Evolutionary conservation across 2,888 invertebrate genomes (phyloP).

Genomic region (Acleris sparsana): DNA sequence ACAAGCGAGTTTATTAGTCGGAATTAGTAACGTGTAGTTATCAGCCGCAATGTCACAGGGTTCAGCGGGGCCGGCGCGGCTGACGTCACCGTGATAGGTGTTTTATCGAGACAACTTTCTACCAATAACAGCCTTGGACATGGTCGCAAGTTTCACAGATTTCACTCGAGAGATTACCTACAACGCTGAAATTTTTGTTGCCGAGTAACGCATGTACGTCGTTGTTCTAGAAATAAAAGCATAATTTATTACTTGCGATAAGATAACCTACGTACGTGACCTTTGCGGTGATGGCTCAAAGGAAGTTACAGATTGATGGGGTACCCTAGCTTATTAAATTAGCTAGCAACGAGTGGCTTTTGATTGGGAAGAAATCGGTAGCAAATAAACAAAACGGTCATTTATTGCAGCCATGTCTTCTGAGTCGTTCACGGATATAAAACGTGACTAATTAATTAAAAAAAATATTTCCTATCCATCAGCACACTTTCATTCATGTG

Average conservation of each 20-base stretch:
- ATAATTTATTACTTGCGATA: constrained; percentile 28
- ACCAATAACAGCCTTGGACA: constrained; percentile 17
- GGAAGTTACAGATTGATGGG: constrained; percentile 30
- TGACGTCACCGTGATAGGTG: constrained; percentile 75
- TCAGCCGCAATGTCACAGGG: constrained; percentile 71
- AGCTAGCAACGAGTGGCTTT: neutral
- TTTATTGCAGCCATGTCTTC: neutral
- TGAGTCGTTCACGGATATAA: too few relatives aligned
- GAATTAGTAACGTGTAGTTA: constrained; percentile 55
- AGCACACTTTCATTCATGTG: constrained; percentile 16
- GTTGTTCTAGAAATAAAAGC: constrained; percentile 17
- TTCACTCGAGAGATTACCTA: constrained; percentile 16
- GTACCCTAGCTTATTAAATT: constrained; percentile 12
- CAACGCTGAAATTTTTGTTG: neutral
- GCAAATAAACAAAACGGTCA: neutral
- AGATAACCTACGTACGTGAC: constrained; percentile 31
- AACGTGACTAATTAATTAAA: too few relatives aligned
- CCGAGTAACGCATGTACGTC: constrained; percentile 13
- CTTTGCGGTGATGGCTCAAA: constrained; percentile 33
- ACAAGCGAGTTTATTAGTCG: constrained; percentile 42
- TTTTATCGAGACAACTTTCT: constrained; percentile 58
- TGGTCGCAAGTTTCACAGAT: constrained; percentile 18
- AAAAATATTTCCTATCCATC: constrained; percentile 6
- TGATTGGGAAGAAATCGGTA: neutral
- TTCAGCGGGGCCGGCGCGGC: constrained; percentile 48